phyloP scores from a whole-genome alignment of 2,113 vertebrate species.

The Pseudopipra pipra region DNA sequence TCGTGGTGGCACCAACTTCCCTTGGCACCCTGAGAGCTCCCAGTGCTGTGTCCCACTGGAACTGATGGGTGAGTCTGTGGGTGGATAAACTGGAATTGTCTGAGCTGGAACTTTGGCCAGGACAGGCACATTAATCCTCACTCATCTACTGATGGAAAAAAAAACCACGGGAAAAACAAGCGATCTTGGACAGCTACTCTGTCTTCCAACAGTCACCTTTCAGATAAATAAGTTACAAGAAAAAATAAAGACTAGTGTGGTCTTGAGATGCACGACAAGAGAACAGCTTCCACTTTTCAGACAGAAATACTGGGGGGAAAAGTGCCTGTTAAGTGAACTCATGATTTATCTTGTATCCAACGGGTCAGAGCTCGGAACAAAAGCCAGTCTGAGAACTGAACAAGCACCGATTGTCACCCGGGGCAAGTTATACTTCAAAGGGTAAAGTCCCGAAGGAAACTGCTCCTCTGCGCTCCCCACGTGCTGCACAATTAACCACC shows the following conservation, averaged over 20 bases:
- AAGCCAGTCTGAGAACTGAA: constrained; percentile 14
- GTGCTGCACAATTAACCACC: neutral
- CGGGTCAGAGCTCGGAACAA: neutral
- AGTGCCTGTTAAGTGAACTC: neutral
- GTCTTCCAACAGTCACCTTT: neutral
- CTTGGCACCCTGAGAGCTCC: constrained; percentile 22
- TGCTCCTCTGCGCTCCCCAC: neutral
- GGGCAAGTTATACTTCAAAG: neutral
- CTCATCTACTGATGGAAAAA: neutral
- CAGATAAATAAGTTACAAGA: neutral
- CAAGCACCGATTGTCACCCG: neutral
- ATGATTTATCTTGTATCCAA: neutral
- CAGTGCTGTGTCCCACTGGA: neutral
- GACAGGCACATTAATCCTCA: neutral
- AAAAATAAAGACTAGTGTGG: neutral
- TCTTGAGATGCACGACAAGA: neutral
- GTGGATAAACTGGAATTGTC: neutral
- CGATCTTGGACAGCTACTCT: neutral
- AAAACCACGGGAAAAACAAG: neutral
- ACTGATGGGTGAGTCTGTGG: neutral
- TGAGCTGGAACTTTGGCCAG: neutral
- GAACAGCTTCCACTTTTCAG: neutral
- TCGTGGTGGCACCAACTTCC: neutral
- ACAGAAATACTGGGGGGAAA: neutral
- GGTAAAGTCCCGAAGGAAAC: neutral